Percentiles rank a stretch among this genome's conserved stretches.
These are phyloP conservation scores for Eretmochelys imbricata DNA, from an alignment of 2,113 vertebrate genomes.

Conservation along the genomic window DNA sequence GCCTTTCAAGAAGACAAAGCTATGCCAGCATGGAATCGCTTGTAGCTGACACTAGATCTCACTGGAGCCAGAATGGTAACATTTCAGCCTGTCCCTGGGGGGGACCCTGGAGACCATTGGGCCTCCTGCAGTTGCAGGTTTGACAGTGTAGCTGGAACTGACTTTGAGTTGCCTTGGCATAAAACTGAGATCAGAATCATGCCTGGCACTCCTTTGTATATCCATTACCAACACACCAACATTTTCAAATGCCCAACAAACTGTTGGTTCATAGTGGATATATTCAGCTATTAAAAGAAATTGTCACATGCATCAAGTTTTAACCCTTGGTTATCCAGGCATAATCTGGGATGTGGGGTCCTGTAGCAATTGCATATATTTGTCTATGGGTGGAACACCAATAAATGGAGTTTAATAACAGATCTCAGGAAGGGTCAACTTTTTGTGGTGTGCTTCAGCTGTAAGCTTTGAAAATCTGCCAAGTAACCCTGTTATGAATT, in stretches of 20 bases:
- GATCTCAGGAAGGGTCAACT: not conserved
- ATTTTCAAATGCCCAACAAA: not conserved
- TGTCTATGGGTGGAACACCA: not conserved
- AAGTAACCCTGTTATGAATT: slow-evolving; percentile 3
- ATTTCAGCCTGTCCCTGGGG: no score
- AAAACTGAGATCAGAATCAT: not conserved
- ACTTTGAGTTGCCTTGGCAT: no score
- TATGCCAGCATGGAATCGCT: not conserved
- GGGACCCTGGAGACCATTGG: no score
- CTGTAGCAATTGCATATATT: rapidly evolving
- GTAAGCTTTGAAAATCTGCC: not conserved
- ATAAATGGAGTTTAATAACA: not conserved
- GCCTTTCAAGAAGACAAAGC: not conserved
- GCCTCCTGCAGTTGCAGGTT: no score
- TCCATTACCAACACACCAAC: not conserved
- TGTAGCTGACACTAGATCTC: not conserved
- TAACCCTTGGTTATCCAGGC: not conserved
- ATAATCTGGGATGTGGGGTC: not conserved
- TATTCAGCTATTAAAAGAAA: rapidly evolving
- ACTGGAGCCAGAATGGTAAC: not conserved
- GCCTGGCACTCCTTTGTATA: not conserved
- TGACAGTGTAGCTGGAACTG: no score
- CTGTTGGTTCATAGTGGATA: not conserved
- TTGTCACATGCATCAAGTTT: rapidly evolving
- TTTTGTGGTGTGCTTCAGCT: rapidly evolving